phyloP scores from a whole-genome alignment of 2,113 vertebrate species.

The Sapajus apella region DNA sequence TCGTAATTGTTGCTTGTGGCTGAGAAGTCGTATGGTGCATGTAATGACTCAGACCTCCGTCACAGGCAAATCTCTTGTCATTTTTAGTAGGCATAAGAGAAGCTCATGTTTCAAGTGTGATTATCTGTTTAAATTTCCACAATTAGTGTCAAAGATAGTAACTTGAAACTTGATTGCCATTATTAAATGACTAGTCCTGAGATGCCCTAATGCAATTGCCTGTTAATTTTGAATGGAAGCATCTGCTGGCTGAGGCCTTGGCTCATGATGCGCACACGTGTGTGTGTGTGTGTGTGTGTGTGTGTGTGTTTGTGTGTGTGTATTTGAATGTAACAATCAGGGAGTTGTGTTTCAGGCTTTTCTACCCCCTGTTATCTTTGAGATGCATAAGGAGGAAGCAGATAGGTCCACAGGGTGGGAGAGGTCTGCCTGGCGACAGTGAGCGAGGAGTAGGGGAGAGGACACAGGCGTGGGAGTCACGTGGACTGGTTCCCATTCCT shows the following conservation, averaged over 20 bases:
- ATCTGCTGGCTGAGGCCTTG: neutral
- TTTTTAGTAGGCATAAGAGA: constrained; percentile 52
- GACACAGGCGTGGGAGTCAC: neutral
- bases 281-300: neutral
- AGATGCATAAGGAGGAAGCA: neutral
- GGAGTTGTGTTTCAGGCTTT: neutral
- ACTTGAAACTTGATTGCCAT: constrained; percentile 44
- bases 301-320: neutral
- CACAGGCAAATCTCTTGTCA: constrained; percentile 1
- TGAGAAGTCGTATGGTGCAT: neutral
- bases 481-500: neutral
- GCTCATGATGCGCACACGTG: neutral
- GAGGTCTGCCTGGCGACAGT: neutral
- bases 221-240: constrained; percentile 6
- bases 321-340: neutral
- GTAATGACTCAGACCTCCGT: constrained; percentile 61
- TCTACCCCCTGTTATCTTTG: neutral
- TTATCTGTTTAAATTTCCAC: constrained; percentile 67
- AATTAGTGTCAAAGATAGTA: constrained; percentile 65
- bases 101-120: constrained; percentile 67
- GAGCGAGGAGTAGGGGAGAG: neutral
- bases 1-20: neutral
- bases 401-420: neutral
- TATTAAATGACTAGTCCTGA: constrained; percentile 69
- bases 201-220: constrained; percentile 52